Conservation (phyloP, 2,888 invertebrate species). For the Xylota segnis region DNA sequence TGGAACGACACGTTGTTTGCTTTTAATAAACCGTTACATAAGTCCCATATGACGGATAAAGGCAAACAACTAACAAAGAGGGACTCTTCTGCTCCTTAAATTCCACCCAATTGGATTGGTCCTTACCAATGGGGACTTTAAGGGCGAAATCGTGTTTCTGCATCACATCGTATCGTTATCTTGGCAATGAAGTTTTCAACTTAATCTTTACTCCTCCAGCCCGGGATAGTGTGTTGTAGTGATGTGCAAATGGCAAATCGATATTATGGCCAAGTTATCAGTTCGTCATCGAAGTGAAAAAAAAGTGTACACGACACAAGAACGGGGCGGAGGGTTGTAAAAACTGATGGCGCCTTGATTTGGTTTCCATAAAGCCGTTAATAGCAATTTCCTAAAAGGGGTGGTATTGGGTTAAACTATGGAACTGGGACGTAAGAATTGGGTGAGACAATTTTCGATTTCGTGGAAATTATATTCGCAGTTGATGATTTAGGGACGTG, state of each 20-base stretch:
- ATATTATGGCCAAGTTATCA: conserved; percentile 51
- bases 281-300: conserved; percentile 49
- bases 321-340: conserved; percentile 27
- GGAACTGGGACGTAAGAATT: not conserved
- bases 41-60: conserved; percentile 23
- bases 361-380: conserved; percentile 56
- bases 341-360: conserved; percentile 59
- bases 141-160: conserved; percentile 40
- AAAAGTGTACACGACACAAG: not conserved
- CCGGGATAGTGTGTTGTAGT: conserved; percentile 9
- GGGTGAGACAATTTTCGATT: conserved; percentile 33
- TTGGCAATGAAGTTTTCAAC: conserved; percentile 40
- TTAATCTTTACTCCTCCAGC: conserved; percentile 1
- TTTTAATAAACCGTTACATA: conserved; percentile 48
- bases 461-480: conserved; percentile 20
- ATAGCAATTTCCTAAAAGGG: conserved; percentile 32
- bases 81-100: conserved; percentile 6
- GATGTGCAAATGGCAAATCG: conserved; percentile 52
- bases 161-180: conserved; percentile 32
- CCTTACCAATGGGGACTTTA: conserved; percentile 20
- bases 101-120: conserved; percentile 36
- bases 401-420: conserved; percentile 2
- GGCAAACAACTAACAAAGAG: not conserved
- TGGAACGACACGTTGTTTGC: conserved; percentile 41
- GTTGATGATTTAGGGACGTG: conserved; percentile 10